These are phyloP conservation scores for Lasioglossum malachurum DNA, from an alignment of 2,888 invertebrate species.

Conservation along the genomic window DNA sequence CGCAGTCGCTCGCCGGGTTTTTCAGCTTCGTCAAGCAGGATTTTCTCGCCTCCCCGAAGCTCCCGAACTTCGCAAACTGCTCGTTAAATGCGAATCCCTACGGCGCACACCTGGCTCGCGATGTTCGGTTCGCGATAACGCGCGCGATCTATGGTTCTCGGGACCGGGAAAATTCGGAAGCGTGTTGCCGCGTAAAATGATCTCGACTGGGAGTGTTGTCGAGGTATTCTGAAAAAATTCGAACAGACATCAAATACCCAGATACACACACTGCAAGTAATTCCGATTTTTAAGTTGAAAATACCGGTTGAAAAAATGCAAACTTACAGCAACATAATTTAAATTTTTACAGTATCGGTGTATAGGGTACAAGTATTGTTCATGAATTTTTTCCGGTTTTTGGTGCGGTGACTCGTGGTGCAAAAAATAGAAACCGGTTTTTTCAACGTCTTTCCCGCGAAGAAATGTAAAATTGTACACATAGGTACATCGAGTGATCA, in stretches of 20 bases:
- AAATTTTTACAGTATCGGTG: background rate
- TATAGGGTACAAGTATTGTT: background rate
- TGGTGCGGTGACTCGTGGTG: background rate
- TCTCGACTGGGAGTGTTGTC: too few species aligned
- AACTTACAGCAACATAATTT: background rate
- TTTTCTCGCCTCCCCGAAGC: background rate
- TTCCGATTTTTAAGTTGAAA: too few species aligned
- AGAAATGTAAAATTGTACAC: background rate
- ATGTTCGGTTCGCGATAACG: background rate
- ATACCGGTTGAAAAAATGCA: too few species aligned
- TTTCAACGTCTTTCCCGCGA: background rate
- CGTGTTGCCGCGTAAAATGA: background rate
- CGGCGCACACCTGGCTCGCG: background rate
- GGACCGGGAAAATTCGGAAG: background rate
- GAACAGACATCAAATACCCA: too few species aligned
- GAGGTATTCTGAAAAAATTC: too few species aligned
- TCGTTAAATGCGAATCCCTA: background rate
- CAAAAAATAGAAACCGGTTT: background rate
- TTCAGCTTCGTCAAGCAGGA: background rate
- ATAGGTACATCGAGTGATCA: background rate
- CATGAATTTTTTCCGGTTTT: background rate
- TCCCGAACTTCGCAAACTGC: conserved; percentile 3
- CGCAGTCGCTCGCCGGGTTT: background rate
- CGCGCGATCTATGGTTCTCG: background rate
- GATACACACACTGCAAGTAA: too few species aligned